These are phyloP conservation scores for Trinorchestia longiramus DNA, from an alignment of 1,140 invertebrate species.

Conservation along the genomic window DNA sequence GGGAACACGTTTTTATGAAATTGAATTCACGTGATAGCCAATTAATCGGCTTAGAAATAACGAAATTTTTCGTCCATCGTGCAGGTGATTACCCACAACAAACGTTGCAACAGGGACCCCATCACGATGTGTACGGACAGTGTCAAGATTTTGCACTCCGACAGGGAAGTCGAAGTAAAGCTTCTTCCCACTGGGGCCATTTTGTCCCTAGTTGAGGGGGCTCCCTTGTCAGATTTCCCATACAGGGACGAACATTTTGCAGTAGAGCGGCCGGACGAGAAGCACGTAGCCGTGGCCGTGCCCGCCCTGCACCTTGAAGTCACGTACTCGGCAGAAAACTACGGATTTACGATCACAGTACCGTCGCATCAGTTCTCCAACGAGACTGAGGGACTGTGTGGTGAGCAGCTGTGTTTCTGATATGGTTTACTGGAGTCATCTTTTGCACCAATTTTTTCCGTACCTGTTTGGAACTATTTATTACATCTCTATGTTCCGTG, in stretches of 20 bases:
- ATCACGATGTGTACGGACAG: slow-evolving; percentile 75
- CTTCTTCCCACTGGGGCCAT: slow-evolving; percentile 40
- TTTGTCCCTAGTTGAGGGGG: slow-evolving; percentile 68
- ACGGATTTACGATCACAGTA: slow-evolving; percentile 75
- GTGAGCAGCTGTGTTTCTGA: slow-evolving; percentile 71
- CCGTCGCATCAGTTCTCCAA: slow-evolving; percentile 81
- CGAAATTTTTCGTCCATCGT: slow-evolving; percentile 46
- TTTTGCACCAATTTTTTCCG: no score
- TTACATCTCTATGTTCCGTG: no score
- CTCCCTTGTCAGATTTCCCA: slow-evolving; percentile 68
- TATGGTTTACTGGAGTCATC: no score
- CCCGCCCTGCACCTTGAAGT: slow-evolving; percentile 68
- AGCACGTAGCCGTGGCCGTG: slow-evolving; percentile 69
- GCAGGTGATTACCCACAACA: slow-evolving; percentile 77
- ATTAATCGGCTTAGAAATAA: not conserved
- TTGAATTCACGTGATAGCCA: no score
- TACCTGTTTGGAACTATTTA: no score
- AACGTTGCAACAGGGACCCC: slow-evolving; percentile 73
- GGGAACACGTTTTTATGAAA: no score
- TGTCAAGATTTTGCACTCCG: slow-evolving; percentile 77
- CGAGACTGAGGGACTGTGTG: slow-evolving; percentile 83
- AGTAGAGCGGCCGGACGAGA: slow-evolving; percentile 68
- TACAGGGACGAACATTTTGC: slow-evolving; percentile 70
- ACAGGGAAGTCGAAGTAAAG: slow-evolving; percentile 74
- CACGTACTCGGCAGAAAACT: slow-evolving; percentile 68